These are phyloP conservation scores for Ardeotis arabs DNA, from an alignment of 2,113 vertebrate genomes.

Conservation along the genomic window DNA sequence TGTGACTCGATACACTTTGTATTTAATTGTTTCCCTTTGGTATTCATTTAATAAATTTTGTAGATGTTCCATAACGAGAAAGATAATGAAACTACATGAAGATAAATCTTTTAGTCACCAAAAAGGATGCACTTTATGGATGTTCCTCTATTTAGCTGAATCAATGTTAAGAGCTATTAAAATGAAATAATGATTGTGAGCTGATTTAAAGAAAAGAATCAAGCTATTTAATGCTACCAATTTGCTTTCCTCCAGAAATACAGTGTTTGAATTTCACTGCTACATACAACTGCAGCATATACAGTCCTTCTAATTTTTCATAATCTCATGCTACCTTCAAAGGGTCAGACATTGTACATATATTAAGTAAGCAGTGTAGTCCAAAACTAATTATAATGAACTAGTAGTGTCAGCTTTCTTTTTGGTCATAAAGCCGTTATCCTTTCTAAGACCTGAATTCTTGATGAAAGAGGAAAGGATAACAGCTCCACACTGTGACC, in stretches of 20 bases:
- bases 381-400: conserved; percentile 80
- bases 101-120: conserved; percentile 36
- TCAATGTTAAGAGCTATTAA: conserved; percentile 50
- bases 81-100: conserved; percentile 49
- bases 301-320: conserved; percentile 57
- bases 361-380: conserved; percentile 70
- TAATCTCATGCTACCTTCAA: conserved; percentile 61
- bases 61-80: conserved; percentile 36
- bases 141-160: conserved; percentile 30
- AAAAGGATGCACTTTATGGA: conserved; percentile 43
- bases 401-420: conserved; percentile 77
- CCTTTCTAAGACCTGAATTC: conserved; percentile 71
- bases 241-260: conserved; percentile 37
- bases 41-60: conserved; percentile 27
- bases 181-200: conserved; percentile 45
- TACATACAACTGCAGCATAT: conserved; percentile 2
- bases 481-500: conserved; percentile 75
- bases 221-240: conserved; percentile 19
- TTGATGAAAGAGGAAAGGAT: conserved; percentile 78
- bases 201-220: conserved; percentile 48
- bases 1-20: neutral
- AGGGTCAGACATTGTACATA: conserved; percentile 56
- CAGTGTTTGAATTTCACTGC: neutral
- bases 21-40: conserved; percentile 20
- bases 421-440: conserved; percentile 74